These are phyloP conservation scores for Ceryle rudis DNA, from an alignment of 2,797 vertebrate genomes.

Conservation along the genomic window DNA sequence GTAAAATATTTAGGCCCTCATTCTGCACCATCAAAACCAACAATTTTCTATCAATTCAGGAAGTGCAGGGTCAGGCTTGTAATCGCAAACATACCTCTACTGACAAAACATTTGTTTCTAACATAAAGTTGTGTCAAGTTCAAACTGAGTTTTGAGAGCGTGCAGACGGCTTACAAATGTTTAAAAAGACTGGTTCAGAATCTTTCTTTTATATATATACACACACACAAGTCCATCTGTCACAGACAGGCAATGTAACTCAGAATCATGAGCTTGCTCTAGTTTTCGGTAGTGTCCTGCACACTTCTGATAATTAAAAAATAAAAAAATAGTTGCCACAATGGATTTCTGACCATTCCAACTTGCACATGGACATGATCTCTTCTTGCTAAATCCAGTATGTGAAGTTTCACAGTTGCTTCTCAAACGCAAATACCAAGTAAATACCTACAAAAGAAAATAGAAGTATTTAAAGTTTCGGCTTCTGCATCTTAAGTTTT, in stretches of 20 bases:
- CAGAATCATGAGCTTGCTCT: constrained; percentile 60
- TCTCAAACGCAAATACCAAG: constrained; percentile 95
- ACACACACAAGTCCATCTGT: constrained; percentile 73
- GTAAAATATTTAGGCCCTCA: constrained; percentile 29
- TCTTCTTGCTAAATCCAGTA: not conserved
- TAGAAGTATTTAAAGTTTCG: not conserved
- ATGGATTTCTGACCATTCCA: constrained; percentile 59
- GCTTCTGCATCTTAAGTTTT: not conserved
- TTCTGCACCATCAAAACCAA: constrained; percentile 4
- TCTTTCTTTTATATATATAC: constrained; percentile 73
- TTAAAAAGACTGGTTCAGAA: constrained; percentile 73
- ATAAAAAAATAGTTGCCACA: constrained; percentile 72
- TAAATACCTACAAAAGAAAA: constrained; percentile 87
- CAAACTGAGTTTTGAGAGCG: constrained; percentile 56
- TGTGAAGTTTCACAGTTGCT: constrained; percentile 77
- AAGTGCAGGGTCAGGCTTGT: constrained; percentile 16
- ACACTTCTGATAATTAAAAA: constrained; percentile 66
- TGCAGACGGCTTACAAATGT: constrained; percentile 59
- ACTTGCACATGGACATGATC: constrained; percentile 21
- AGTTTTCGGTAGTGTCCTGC: constrained; percentile 68
- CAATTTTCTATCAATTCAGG: not conserved
- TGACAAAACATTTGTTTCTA: constrained; percentile 29
- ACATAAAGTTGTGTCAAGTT: not conserved
- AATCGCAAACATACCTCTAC: constrained; percentile 13
- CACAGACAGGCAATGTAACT: constrained; percentile 78